phyloP scores from a whole-genome alignment of 1,140 invertebrate species.

The Atta cephalotes region DNA sequence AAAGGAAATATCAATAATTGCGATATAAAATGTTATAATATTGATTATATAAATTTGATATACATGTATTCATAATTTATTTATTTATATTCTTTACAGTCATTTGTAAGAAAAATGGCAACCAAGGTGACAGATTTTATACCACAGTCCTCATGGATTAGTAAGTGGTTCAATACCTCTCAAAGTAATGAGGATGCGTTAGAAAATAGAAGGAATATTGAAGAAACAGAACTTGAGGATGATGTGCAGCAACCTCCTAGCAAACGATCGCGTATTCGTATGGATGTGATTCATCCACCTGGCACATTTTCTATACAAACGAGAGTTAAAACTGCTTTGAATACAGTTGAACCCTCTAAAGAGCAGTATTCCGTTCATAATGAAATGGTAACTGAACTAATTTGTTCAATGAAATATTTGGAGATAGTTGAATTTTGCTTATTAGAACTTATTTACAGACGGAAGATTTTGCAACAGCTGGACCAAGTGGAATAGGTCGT shows the following conservation, averaged over 20 bases:
- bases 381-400: constrained; percentile 68
- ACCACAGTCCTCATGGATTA: constrained; percentile 84
- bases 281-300: constrained; percentile 84
- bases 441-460: constrained; percentile 70
- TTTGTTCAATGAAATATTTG: background rate
- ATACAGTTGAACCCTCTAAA: constrained; percentile 69
- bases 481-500: constrained; percentile 77
- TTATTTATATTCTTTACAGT: constrained; percentile 73
- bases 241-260: constrained; percentile 76
- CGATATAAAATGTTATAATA: background rate
- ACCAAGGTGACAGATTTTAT: constrained; percentile 84
- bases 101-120: constrained; percentile 85
- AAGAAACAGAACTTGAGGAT: constrained; percentile 77
- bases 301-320: constrained; percentile 83
- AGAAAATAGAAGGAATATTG: constrained; percentile 69
- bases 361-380: constrained; percentile 71
- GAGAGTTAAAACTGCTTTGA: constrained; percentile 70
- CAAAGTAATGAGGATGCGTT: constrained; percentile 75
- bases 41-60: background rate
- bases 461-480: constrained; percentile 78
- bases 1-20: background rate
- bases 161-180: constrained; percentile 84
- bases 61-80: background rate
- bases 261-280: constrained; percentile 83
- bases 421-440: constrained; percentile 6